Base-by-base conservation (phyloP, 2,888 invertebrate species). In the Hypsopygia costalis region DNA sequence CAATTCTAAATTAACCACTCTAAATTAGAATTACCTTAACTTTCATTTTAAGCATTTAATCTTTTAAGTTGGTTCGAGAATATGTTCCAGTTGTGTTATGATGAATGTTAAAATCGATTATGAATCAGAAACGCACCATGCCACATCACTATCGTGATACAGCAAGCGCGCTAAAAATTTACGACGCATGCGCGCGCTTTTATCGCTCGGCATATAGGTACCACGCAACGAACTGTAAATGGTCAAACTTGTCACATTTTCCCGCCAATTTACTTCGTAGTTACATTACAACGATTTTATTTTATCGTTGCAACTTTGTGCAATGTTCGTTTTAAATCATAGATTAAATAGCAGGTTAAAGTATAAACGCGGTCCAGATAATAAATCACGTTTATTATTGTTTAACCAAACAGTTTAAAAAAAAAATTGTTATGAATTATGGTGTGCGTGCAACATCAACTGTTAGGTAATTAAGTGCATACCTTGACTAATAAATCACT, bases 211-310 rank as follows among this genome's bases (percentile, higher is more conserved):
- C 38, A 41, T 45, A 42, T 33, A 40, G n/a, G n/a, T n/a, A 29
- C 38, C 47, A 46, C 36, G 40, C 40, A 40, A 50, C 52, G 41
- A 38, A 40, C 48, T 41, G 45, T 51, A 47, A 49, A 58, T 52
- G 49, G 47, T 47, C 47, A 44, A 52, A 57, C 49, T 52, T 59
- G 62, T 65, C 61, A 65, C 50, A 66, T 76, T 77, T 78, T 76
- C 72, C 73, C 81, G 76, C 74, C 71, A 75, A 66, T 69, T 71
- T 66, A 55, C 53, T 54, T 47, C n/a, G n/a, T n/a, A n/a, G n/a
- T n/a, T n/a, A n/a, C n/a, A n/a, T n/a, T n/a, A n/a, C n/a, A n/a
- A n/a, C n/a, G n/a, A 45, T 49, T 53, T 48, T 49, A 47, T 50
- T 51, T 59, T 58, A 59, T 56, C 55, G 49, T 49, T 16, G 36